phyloP scores from a whole-genome alignment of 2,113 vertebrate species.

The Thalassarche chlororhynchos region DNA sequence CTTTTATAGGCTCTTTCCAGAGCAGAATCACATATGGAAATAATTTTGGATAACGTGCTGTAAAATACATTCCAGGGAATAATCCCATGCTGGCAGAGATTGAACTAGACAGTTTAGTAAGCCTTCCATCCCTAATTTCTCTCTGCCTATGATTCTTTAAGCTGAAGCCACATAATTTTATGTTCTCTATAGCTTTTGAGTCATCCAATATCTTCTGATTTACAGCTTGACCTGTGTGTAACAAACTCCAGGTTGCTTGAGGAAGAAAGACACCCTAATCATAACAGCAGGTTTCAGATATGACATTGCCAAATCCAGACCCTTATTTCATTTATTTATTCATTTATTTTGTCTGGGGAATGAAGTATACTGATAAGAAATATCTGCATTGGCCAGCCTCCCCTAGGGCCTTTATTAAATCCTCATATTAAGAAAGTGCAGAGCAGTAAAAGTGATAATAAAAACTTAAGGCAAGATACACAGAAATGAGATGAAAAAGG shows the following conservation, averaged over 20 bases:
- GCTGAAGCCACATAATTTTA: background rate
- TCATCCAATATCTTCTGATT: background rate
- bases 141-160: background rate
- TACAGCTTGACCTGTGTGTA: background rate
- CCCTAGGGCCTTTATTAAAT: background rate
- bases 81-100: conserved; percentile 4
- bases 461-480: background rate
- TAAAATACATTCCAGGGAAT: conserved; percentile 13
- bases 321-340: background rate
- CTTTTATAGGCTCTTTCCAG: background rate
- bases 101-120: conserved; percentile 27
- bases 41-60: background rate
- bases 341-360: background rate
- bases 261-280: background rate
- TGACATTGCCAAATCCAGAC: background rate
- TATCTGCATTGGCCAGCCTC: background rate
- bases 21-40: background rate
- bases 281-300: background rate
- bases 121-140: conserved; percentile 10
- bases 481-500: background rate
- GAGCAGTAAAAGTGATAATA: background rate
- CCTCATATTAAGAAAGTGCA: background rate
- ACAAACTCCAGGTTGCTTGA: background rate
- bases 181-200: background rate
- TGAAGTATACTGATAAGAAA: background rate